Percentiles rank a stretch among this genome's conserved stretches.
Conservation (phyloP, 2,113 vertebrate species). For the Dipodomys spectabilis region DNA sequence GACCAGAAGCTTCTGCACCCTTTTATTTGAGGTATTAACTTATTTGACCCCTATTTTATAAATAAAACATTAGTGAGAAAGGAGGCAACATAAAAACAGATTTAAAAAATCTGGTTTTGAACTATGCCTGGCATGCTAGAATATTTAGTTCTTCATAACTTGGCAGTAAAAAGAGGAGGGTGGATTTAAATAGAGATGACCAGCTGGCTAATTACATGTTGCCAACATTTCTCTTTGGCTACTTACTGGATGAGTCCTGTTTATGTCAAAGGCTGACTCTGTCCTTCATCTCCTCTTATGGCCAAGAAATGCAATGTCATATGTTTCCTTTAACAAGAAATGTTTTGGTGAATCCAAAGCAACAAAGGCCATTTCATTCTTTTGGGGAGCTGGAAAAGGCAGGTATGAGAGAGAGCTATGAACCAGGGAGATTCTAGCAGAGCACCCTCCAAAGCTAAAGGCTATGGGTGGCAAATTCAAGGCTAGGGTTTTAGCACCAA, state of each 20-base stretch:
- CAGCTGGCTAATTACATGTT: conserved; percentile 78
- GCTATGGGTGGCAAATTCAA: neutral
- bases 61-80: conserved; percentile 54
- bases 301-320: conserved; percentile 52
- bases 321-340: conserved; percentile 33
- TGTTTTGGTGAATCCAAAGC: conserved; percentile 31
- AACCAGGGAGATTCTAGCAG: neutral
- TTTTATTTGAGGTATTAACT: conserved; percentile 65
- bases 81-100: conserved; percentile 51
- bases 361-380: neutral
- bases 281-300: conserved; percentile 36
- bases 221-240: conserved; percentile 63
- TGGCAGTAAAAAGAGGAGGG: conserved; percentile 65
- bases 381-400: neutral
- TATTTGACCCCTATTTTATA: conserved; percentile 67
- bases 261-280: conserved; percentile 77
- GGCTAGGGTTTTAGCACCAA: neutral
- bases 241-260: conserved; percentile 56
- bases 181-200: conserved; percentile 72
- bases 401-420: neutral
- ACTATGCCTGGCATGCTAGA: conserved; percentile 68
- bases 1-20: conserved; percentile 23
- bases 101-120: conserved; percentile 73
- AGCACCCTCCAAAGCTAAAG: neutral
- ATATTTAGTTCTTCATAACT: conserved; percentile 75